Base-by-base conservation (phyloP, 2,797 vertebrate genomes). In the Pantherophis alleghaniensis region DNA sequence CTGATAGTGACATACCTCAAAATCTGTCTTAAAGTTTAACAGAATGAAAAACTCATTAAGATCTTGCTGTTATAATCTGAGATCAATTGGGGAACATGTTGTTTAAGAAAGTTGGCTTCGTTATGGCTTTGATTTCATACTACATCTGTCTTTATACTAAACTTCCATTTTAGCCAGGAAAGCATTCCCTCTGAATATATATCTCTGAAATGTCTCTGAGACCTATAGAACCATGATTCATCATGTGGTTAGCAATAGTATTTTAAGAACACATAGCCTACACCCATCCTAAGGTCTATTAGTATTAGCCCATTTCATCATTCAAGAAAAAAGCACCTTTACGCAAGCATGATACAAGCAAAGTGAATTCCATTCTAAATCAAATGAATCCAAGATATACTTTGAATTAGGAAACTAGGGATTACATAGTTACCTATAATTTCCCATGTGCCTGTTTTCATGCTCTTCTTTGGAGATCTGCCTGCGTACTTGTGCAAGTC, bases 381-480 rank as follows among this genome's bases (percentile, higher is more conserved):
- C 12, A 90, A 2, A 51, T 18, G 2, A 56, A 86, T 47, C 28
- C 9, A 86, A 79, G 26, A 20, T 18, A 55, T n/a, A 61, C 42
- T 57, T 61, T 60, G 32, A 60, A 79, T 14, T 14, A 96, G 93
- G 89, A 92, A 94, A 90, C 93, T 92, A 87, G 90, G 79, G 94
- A 42, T 90, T 57, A 89, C 91, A 92, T 26, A 91, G 13, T 97
- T 98, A 99, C 99, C 99, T 99, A 97, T 99, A 99, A 97, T 99
- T 99, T 93, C 99, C 99, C 98, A 99, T 98, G 96, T 99, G 98
- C 96, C 98, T 98, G 91, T 99, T 99, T 98, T 99, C 99, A 95
- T 99, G 98, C 96, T 99, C 98, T 96, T 99, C 99, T 97, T 98
- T 98, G 90, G 98, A 99, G 97, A 99, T 98, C 97, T 99, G 99